These are phyloP conservation scores for Eupeodes latifasciatus DNA, from an alignment of 2,888 invertebrate species.

Conservation along the genomic window DNA sequence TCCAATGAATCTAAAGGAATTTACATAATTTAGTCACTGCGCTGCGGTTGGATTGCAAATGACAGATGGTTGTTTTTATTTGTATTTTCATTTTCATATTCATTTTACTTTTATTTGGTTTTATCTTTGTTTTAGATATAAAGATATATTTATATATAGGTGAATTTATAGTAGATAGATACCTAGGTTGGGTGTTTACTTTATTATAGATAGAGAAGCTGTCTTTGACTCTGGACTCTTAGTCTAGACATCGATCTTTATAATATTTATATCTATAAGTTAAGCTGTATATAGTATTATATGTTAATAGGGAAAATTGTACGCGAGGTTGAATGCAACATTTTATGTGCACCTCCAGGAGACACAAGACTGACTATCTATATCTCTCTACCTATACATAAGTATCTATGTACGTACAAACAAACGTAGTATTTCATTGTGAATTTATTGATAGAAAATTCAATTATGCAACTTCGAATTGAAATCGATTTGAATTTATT, in stretches of 20 bases:
- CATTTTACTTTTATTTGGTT: background rate
- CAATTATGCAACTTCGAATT: constrained; percentile 65
- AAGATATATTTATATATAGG: background rate
- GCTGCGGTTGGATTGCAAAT: constrained; percentile 71
- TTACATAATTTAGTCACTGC: constrained; percentile 76
- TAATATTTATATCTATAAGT: background rate
- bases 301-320: background rate
- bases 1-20: constrained; percentile 82
- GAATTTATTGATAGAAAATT: constrained; percentile 59
- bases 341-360: constrained; percentile 29
- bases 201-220: constrained; percentile 1
- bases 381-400: constrained; percentile 10
- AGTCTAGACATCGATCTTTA: constrained; percentile 41
- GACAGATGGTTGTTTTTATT: constrained; percentile 68
- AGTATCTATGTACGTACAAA: background rate
- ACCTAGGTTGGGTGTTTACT: background rate
- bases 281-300: too few relatives aligned
- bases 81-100: constrained; percentile 40
- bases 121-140: constrained; percentile 12
- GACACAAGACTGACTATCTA: background rate
- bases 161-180: background rate
- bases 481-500: constrained; percentile 73
- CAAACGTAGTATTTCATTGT: constrained; percentile 21
- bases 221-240: constrained; percentile 31
- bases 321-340: background rate